These are phyloP conservation scores for Sinocyclocheilus rhinocerous DNA, from an alignment of 2,113 vertebrate species.

Conservation along the genomic window DNA sequence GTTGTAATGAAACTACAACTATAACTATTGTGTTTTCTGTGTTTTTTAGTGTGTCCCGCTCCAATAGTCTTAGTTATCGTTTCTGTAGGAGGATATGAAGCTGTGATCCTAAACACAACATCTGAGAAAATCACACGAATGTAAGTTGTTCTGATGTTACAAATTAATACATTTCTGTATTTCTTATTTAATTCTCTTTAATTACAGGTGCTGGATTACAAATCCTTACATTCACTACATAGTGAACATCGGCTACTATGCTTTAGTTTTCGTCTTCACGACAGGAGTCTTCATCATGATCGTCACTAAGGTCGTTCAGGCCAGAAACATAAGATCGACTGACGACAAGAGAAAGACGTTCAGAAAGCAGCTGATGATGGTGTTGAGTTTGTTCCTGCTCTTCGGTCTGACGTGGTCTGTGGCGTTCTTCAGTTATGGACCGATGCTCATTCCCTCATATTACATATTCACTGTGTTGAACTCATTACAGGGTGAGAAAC, in stretches of 20 bases:
- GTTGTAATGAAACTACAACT: too few species aligned
- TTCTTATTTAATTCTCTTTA: not conserved
- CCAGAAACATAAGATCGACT: not conserved
- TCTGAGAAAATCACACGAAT: conserved; percentile 40
- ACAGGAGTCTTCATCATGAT: conserved; percentile 32
- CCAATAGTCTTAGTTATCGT: conserved; percentile 53
- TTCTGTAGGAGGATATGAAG: conserved; percentile 50
- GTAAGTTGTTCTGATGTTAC: conserved; percentile 52
- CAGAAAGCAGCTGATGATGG: conserved; percentile 40
- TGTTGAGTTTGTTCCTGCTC: conserved; percentile 58
- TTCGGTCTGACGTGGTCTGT: conserved; percentile 68
- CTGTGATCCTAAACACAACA: not conserved
- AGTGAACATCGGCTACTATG: conserved; percentile 61
- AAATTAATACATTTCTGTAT: not conserved
- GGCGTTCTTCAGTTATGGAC: conserved; percentile 65
- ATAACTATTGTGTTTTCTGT: not conserved
- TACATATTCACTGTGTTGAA: too few species aligned
- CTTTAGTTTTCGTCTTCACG: conserved; percentile 61
- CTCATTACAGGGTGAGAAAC: too few species aligned
- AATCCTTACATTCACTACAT: conserved; percentile 53
- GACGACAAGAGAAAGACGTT: not conserved
- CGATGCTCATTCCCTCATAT: too few species aligned
- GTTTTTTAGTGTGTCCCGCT: conserved; percentile 53
- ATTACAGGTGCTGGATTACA: conserved; percentile 67
- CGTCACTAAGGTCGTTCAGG: not conserved